Conservation (phyloP, 2,113 vertebrate species). For the Trachemys scripta region DNA sequence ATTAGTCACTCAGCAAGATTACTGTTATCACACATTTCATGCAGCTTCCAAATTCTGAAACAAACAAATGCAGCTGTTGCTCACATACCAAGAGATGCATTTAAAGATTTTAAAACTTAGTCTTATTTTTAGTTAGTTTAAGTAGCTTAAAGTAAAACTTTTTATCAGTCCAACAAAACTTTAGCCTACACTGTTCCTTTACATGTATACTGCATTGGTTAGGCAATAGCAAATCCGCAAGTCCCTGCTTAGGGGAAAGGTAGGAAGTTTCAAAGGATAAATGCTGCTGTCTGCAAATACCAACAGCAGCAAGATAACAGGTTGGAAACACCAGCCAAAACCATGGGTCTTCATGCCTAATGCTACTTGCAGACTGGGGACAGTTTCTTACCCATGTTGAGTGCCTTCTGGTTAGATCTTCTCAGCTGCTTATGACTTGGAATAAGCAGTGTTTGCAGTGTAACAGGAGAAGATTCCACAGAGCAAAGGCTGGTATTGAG, state of each 20-base stretch:
- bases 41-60: background rate
- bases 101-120: background rate
- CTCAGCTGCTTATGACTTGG: rapidly evolving
- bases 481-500: background rate
- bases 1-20: background rate
- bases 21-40: rapidly evolving
- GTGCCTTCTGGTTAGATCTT: rapidly evolving
- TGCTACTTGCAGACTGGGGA: background rate
- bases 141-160: background rate
- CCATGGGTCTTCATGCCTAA: background rate
- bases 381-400: conserved; percentile 52
- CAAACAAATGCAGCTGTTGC: background rate
- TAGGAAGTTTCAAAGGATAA: rapidly evolving
- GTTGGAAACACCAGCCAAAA: rapidly evolving
- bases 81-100: background rate
- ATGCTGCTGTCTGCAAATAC: background rate
- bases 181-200: rapidly evolving
- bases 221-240: rapidly evolving
- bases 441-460: background rate
- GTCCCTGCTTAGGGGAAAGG: rapidly evolving
- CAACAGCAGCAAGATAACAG: background rate
- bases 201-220: rapidly evolving
- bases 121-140: background rate
- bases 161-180: rapidly evolving
- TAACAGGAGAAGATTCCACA: rapidly evolving